Evolutionary conservation across 2,888 invertebrate genomes (phyloP).

Genomic region (Tipula vernalis): DNA sequence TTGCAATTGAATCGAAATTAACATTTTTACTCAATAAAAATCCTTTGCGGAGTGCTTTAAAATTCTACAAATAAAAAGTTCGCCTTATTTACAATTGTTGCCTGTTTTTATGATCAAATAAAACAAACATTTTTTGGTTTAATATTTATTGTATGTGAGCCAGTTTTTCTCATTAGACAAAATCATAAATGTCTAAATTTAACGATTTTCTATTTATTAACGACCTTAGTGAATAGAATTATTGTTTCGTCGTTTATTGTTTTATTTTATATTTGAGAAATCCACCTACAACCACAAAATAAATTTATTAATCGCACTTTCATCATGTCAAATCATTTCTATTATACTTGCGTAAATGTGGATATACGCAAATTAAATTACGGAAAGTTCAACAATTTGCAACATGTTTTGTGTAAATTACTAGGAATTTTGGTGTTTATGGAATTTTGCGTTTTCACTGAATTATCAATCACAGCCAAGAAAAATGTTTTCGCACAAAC

Average conservation of each 20-base stretch:
- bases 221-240: not conserved
- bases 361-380: no score
- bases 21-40: not conserved
- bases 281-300: not conserved
- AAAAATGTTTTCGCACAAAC: no score
- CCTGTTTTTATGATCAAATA: not conserved
- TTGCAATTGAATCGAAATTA: not conserved
- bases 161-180: not conserved
- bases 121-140: not conserved
- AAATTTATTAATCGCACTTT: not conserved
- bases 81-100: not conserved
- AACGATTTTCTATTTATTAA: not conserved
- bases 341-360: no score
- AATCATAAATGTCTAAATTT: not conserved
- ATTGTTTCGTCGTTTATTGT: not conserved
- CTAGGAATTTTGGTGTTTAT: no score
- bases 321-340: not conserved
- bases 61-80: not conserved
- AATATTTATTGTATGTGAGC: not conserved
- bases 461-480: no score
- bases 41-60: not conserved
- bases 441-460: no score
- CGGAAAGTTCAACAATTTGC: no score
- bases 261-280: not conserved
- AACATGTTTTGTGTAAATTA: no score